phyloP scores from a whole-genome alignment of 2,797 vertebrate species.

The Poeciliopsis infans region DNA sequence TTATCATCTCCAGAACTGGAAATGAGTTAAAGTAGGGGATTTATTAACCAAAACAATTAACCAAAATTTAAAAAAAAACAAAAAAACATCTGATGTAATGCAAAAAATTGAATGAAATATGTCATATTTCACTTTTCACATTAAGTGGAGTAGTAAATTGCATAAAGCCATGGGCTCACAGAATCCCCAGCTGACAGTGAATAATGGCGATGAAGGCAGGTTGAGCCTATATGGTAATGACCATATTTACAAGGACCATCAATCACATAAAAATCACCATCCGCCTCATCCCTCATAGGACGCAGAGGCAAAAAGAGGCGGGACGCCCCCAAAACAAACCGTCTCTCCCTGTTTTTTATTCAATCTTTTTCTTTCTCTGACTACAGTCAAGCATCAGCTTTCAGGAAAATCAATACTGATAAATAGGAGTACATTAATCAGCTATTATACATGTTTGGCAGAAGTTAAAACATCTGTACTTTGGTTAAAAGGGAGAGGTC shows the following conservation, averaged over 20 bases:
- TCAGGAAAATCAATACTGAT: conserved; percentile 58
- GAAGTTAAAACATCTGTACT: conserved; percentile 16
- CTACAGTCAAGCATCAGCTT: conserved; percentile 44
- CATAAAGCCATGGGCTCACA: conserved; percentile 65
- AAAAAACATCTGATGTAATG: conserved; percentile 6
- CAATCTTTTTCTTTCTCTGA: conserved; percentile 32
- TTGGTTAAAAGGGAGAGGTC: background rate
- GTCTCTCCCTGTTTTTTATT: conserved; percentile 29
- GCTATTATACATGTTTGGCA: conserved; percentile 8
- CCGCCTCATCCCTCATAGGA: conserved; percentile 66
- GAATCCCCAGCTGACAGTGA: conserved; percentile 72
- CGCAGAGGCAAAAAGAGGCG: conserved; percentile 44
- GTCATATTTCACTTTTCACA: conserved; percentile 48
- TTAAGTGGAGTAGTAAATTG: conserved; percentile 67
- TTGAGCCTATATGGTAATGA: conserved; percentile 74
- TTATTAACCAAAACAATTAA: conserved; percentile 2
- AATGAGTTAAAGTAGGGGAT: conserved; percentile 33
- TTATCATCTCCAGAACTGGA: conserved; percentile 40
- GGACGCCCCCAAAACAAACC: conserved; percentile 56
- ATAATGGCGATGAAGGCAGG: conserved; percentile 67
- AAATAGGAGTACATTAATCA: conserved; percentile 19
- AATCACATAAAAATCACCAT: conserved; percentile 71
- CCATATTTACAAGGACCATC: conserved; percentile 76
- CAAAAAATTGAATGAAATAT: conserved; percentile 25
- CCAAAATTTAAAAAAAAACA: background rate